These are phyloP conservation scores for Epizoanthus ramosus DNA, from an alignment of 92 coral and sea anemone genomes.

Conservation along the genomic window DNA sequence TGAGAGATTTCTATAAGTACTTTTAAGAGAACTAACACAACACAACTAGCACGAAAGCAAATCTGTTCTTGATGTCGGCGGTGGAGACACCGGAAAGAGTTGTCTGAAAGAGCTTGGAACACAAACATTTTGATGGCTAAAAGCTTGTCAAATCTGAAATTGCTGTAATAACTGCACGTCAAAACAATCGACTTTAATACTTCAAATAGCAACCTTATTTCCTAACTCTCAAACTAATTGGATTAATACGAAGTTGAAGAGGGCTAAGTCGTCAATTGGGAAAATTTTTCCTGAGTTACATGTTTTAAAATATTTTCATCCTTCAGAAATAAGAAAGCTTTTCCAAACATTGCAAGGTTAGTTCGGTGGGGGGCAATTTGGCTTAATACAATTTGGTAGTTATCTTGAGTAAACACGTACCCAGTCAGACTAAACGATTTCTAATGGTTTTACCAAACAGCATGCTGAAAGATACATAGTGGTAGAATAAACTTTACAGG, in stretches of 20 bases:
- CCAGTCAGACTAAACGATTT: conserved; percentile 18
- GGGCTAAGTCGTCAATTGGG: neutral
- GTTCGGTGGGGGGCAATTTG: neutral
- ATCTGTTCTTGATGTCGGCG: neutral
- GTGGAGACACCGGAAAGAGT: neutral
- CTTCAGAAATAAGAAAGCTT: neutral
- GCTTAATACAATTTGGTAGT: neutral
- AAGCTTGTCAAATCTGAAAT: conserved; percentile 17
- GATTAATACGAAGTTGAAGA: conserved; percentile 11
- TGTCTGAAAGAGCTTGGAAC: conserved; percentile 15
- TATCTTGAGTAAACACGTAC: conserved; percentile 33
- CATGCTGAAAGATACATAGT: conserved; percentile 1
- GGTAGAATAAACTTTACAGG: conserved; percentile 7
- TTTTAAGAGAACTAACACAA: neutral
- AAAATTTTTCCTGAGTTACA: neutral
- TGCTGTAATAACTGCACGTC: neutral
- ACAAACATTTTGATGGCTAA: conserved; percentile 33
- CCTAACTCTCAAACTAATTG: neutral
- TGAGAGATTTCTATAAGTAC: too few relatives aligned
- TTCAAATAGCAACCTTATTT: neutral
- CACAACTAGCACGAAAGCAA: neutral
- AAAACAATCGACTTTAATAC: neutral
- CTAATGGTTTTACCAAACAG: conserved; percentile 23
- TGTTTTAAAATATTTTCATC: neutral
- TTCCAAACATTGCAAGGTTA: neutral